Percentiles rank a stretch among this genome's conserved stretches.
phyloP scores from a whole-genome alignment of 2,888 invertebrate genomes.

The Adelphocoris suturalis region DNA sequence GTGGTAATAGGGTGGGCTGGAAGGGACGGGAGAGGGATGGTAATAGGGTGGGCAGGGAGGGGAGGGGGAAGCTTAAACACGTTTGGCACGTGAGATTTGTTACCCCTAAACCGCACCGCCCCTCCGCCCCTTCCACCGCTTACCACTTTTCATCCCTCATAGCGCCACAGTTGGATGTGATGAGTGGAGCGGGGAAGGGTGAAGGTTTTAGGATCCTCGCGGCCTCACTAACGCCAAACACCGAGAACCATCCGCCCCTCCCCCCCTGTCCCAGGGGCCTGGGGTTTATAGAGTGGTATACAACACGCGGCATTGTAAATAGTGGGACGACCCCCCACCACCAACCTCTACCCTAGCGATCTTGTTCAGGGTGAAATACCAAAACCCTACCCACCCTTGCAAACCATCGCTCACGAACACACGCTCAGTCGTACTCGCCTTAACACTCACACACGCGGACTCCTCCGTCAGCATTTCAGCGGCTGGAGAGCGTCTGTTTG shows the following conservation, averaged over 20 bases:
- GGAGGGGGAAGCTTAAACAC: neutral
- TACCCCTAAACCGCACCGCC: neutral
- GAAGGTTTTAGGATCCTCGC: neutral
- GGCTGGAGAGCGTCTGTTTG: neutral
- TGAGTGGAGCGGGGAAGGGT: neutral
- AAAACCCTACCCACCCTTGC: neutral
- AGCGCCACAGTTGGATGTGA: neutral
- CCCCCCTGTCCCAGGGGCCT: neutral
- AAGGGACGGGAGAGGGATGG: neutral
- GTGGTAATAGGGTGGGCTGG: neutral
- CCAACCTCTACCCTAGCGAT: neutral
- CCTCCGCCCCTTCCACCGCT: neutral
- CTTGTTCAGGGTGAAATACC: neutral
- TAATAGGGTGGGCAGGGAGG: neutral
- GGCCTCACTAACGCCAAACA: neutral
- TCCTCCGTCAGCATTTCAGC: neutral
- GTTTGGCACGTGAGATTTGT: constrained; percentile 48
- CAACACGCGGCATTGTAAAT: constrained; percentile 33
- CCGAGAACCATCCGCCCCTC: neutral
- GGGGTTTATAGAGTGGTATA: constrained; percentile 15
- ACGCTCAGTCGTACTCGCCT: neutral
- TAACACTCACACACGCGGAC: neutral
- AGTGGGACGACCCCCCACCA: neutral
- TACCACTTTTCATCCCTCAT: too few relatives aligned
- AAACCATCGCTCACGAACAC: neutral